Conservation (phyloP, 2,888 invertebrate genomes). For the Eledona agricola region DNA sequence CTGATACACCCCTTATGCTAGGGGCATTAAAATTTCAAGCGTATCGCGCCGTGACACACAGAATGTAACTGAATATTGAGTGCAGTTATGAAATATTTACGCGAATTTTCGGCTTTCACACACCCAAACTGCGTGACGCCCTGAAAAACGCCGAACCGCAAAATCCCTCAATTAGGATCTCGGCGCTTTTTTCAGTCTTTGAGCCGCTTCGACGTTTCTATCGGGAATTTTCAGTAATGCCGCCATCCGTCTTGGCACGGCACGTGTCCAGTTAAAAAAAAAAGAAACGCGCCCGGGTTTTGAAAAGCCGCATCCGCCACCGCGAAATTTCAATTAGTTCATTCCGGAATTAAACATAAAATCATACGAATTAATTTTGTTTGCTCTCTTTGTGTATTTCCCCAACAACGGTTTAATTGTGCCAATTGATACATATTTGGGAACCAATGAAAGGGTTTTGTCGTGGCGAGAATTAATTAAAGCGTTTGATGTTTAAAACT, state of each 20-base stretch:
- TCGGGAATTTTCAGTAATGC: too few species aligned
- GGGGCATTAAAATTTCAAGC: constrained; percentile 36
- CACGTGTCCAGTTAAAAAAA: too few species aligned
- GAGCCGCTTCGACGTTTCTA: too few species aligned
- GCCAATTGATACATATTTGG: constrained; percentile 8
- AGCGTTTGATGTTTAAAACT: constrained; percentile 8
- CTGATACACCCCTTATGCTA: constrained; percentile 31
- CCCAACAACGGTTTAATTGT: constrained; percentile 6
- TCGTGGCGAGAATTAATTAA: constrained; percentile 8
- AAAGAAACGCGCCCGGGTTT: too few species aligned
- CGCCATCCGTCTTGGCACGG: too few species aligned
- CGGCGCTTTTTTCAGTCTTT: too few species aligned
- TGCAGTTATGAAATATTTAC: constrained; percentile 36
- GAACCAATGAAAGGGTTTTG: constrained; percentile 7
- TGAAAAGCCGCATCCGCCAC: too few species aligned
- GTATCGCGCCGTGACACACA: constrained; percentile 34
- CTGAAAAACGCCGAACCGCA: constrained; percentile 9
- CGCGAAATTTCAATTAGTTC: too few species aligned
- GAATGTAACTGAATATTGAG: constrained; percentile 38
- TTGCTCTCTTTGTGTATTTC: constrained; percentile 3
- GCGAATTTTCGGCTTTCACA: constrained; percentile 30
- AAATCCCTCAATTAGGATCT: constrained; percentile 10
- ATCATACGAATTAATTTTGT: constrained; percentile 1
- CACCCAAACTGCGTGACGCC: constrained; percentile 11
- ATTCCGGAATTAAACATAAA: too few species aligned